phyloP scores from a whole-genome alignment of 2,888 invertebrate genomes.

The Epinotia nisella region DNA sequence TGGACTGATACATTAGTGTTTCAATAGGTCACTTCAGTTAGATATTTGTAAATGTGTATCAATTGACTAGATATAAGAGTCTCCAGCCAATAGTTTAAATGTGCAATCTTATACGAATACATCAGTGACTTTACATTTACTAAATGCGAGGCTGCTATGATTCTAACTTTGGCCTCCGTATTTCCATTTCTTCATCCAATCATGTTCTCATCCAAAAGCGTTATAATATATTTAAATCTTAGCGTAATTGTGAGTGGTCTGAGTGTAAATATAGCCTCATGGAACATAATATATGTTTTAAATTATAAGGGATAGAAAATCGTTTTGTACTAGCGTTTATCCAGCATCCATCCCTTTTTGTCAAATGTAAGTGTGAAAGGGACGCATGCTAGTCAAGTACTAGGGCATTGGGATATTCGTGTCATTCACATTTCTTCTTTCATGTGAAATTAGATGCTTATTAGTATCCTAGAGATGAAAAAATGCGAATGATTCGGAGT shows the following conservation, averaged over 20 bases:
- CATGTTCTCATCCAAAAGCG: slow-evolving; percentile 8
- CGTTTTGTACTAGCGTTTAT: background rate
- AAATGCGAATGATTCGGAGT: background rate
- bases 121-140: no score
- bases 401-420: background rate
- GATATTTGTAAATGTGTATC: slow-evolving; percentile 1
- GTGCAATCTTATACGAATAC: background rate
- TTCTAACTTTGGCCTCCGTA: background rate
- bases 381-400: background rate
- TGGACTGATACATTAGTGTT: background rate
- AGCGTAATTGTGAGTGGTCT: background rate
- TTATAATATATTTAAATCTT: background rate
- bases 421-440: background rate
- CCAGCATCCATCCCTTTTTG: slow-evolving; percentile 2
- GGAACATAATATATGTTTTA: slow-evolving; percentile 3
- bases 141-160: background rate
- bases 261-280: slow-evolving; percentile 35
- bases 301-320: background rate
- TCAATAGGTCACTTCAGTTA: slow-evolving; percentile 2
- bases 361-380: background rate
- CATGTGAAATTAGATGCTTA: background rate
- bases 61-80: no score
- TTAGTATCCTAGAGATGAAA: slow-evolving; percentile 1
- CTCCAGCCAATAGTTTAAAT: background rate
- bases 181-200: background rate